Base-by-base conservation (phyloP, 2,888 invertebrate species). In the Ichneumon xanthorius region DNA sequence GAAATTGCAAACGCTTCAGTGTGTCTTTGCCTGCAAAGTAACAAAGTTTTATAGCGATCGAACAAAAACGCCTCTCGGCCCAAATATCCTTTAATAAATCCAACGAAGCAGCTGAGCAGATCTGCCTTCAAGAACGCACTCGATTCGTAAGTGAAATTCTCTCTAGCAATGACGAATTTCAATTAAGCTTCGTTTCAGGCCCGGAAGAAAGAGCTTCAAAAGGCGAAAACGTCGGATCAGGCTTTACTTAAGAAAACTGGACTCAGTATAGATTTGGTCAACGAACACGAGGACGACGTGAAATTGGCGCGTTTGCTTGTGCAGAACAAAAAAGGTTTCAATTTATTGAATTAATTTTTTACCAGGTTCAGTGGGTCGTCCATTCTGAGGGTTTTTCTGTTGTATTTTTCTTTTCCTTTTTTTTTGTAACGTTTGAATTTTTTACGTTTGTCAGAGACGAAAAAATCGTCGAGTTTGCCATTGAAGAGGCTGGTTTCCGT, bases 271-370 rank as follows among this genome's bases (percentile, higher is more conserved):
- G 94, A 95, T 9, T 95, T 99, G 4, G 94, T 98, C 0, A 96
- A 97, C 0, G 99, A 99, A 94, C 95, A 95, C 26, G 96, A 96
- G 76, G 97, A 98, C 84, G 99, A 99, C 92, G 95, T 95, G 76
- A 96, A 96, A 92, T 95, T 98, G 94, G 99, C 99, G 0, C 95
- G 96, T 0, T 94, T 98, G 4, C 95, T 98, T 87, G 95, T 96
- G 80, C 94, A 97, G 4, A 96, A 96, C 91, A 94, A 95, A 16
- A 95, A 94, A 91, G 95, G 96, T 93, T 95, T 26, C 14, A 37
- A 67, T 77, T 68, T 22, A 16, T 48, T 78, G 16, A 68, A 67
- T 58, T 53, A 77, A 40, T 55, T 26, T 14, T 58, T 11, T 9
- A 58, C 22, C 4, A 58, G 0, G 9, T 26, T 11, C 0, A 58